Conservation (phyloP, 2,113 vertebrate species). For the Pedionomus torquatus region DNA sequence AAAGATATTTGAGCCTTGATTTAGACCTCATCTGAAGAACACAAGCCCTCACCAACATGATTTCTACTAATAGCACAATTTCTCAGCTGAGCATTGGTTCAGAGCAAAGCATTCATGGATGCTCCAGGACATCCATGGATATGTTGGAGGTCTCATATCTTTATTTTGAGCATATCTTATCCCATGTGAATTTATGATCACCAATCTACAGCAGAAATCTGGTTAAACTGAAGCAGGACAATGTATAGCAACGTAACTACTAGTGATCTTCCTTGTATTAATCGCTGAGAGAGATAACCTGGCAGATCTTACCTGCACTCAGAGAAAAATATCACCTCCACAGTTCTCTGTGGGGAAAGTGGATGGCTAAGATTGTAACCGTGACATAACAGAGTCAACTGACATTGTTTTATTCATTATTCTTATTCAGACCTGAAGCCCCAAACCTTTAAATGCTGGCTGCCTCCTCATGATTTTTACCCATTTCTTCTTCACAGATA, state of each 20-base stretch:
- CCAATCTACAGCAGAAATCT: neutral
- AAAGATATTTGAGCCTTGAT: neutral
- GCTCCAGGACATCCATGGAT: neutral
- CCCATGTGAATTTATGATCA: neutral
- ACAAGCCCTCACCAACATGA: neutral
- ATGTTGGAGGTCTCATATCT: neutral
- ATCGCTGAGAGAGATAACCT: neutral
- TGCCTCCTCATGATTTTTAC: neutral
- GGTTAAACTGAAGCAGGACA: neutral
- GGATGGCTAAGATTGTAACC: neutral
- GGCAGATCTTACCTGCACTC: neutral
- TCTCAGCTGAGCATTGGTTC: neutral
- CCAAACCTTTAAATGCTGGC: neutral
- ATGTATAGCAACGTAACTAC: neutral
- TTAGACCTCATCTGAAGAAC: neutral
- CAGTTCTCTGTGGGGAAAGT: neutral
- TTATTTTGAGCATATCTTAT: neutral
- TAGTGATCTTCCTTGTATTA: neutral
- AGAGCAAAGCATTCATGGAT: neutral
- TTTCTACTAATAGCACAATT: neutral
- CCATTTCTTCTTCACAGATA: neutral
- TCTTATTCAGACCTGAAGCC: neutral
- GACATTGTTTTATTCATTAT: neutral
- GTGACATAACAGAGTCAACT: neutral
- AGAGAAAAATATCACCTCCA: neutral